Percentiles rank a stretch among this genome's conserved stretches.
These are phyloP conservation scores for Acrobasis repandana DNA, from an alignment of 2,888 invertebrate genomes.

Conservation along the genomic window DNA sequence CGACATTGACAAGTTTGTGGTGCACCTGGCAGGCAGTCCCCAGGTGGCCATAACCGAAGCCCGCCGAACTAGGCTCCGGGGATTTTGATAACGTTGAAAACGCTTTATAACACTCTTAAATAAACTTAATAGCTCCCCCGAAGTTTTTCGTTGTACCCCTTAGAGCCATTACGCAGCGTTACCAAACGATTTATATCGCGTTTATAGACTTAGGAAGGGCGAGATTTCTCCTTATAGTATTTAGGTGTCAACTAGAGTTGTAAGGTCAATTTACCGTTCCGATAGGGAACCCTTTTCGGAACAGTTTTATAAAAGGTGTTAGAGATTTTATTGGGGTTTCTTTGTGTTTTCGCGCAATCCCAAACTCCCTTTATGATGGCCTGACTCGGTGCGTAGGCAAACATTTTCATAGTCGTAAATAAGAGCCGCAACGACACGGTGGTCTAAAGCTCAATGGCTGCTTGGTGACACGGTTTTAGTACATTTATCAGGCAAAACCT, in stretches of 20 bases:
- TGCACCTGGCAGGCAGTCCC: constrained; percentile 37
- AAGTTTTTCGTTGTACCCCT: constrained; percentile 77
- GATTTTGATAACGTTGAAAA: constrained; percentile 76
- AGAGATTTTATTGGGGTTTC: constrained; percentile 41
- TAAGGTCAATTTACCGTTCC: constrained; percentile 62
- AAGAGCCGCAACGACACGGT: constrained; percentile 11
- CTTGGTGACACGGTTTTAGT: constrained; percentile 10
- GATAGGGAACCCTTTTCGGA: constrained; percentile 50
- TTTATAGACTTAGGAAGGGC: constrained; percentile 66
- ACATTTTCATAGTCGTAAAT: constrained; percentile 20
- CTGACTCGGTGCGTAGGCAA: constrained; percentile 3
- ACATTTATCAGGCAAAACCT: constrained; percentile 17
- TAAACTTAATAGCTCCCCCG: constrained; percentile 77
- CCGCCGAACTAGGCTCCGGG: constrained; percentile 62
- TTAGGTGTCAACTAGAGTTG: constrained; percentile 69
- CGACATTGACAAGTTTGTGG: constrained; percentile 19
- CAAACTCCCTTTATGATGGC: constrained; percentile 18
- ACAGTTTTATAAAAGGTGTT: constrained; percentile 39
- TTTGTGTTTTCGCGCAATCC: constrained; percentile 24
- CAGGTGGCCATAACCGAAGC: constrained; percentile 64
- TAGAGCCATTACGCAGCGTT: constrained; percentile 72
- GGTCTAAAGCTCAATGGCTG: constrained; percentile 16
- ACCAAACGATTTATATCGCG: constrained; percentile 74
- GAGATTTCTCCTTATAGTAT: constrained; percentile 62
- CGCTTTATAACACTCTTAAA: constrained; percentile 80